A percentile compares a stretch with the other conserved stretches of the same genome.
These are phyloP conservation scores for Alcis repandata DNA, from an alignment of 2,888 invertebrate genomes.

Conservation along the genomic window DNA sequence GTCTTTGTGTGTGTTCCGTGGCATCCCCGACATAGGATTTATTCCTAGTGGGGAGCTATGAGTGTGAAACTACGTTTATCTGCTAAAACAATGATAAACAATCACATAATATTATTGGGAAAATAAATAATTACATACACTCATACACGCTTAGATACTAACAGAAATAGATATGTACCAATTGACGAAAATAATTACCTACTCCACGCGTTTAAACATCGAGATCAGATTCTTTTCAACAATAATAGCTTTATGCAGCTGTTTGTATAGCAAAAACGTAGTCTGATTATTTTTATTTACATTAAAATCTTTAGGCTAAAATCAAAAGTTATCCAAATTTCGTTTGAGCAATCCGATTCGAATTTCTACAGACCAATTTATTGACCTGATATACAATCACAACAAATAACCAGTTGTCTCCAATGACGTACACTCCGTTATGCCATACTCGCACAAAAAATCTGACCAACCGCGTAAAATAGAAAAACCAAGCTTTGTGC, in stretches of 20 bases:
- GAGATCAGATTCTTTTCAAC: constrained; percentile 4
- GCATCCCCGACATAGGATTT: too few relatives aligned
- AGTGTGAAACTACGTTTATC: too few relatives aligned
- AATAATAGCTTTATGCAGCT: neutral
- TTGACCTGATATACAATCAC: neutral
- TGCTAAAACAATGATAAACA: neutral
- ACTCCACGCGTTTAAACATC: neutral
- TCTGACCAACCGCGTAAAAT: constrained; percentile 44
- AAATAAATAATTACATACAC: constrained; percentile 2
- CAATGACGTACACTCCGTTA: constrained; percentile 15
- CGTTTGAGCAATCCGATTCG: neutral
- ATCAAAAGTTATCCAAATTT: neutral
- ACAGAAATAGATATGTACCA: constrained; percentile 10
- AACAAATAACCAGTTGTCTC: neutral
- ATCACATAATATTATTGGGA: neutral
- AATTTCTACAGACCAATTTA: neutral
- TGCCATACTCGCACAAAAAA: constrained; percentile 33
- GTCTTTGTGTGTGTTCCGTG: too few relatives aligned
- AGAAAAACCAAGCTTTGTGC: constrained; percentile 60
- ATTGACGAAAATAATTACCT: constrained; percentile 6
- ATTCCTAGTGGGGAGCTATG: too few relatives aligned
- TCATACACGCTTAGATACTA: neutral
- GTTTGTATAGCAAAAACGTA: neutral
- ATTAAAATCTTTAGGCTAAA: neutral
- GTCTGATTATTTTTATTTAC: neutral